Conservation (phyloP, 2,113 vertebrate species). For the Trichechus manatus region DNA sequence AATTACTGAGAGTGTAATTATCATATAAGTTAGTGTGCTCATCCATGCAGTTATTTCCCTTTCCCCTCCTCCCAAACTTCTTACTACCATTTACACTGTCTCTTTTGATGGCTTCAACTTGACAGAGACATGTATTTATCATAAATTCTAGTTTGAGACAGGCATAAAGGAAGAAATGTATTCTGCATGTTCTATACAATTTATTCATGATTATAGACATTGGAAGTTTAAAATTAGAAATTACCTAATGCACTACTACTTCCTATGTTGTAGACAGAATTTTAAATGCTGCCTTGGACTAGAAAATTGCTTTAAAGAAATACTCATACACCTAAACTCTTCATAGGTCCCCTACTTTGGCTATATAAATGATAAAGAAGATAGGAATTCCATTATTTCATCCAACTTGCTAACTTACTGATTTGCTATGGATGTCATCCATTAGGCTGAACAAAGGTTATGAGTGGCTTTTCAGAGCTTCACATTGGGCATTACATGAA, state of each 20-base stretch:
- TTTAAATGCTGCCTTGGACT: conserved; percentile 62
- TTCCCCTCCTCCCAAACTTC: conserved; percentile 67
- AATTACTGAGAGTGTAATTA: conserved; percentile 73
- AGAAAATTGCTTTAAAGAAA: conserved; percentile 72
- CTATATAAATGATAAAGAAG: conserved; percentile 36
- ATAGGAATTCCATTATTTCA: conserved; percentile 43
- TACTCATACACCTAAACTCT: conserved; percentile 38
- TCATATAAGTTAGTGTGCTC: conserved; percentile 67
- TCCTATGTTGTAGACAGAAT: conserved; percentile 59
- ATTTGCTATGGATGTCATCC: conserved; percentile 18
- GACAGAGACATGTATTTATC: conserved; percentile 72
- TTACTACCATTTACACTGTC: conserved; percentile 73
- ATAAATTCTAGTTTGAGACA: conserved; percentile 71
- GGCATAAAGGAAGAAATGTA: conserved; percentile 47
- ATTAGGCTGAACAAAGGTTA: background rate
- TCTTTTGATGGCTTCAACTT: conserved; percentile 70
- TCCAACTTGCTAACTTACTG: conserved; percentile 34
- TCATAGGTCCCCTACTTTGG: background rate
- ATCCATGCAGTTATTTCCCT: conserved; percentile 48
- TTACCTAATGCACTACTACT: conserved; percentile 56
- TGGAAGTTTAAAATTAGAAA: conserved; percentile 77
- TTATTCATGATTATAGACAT: conserved; percentile 73
- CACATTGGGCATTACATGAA: background rate
- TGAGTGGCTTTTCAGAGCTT: background rate
- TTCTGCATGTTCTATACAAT: conserved; percentile 74